Conservation (phyloP, 2,888 invertebrate species). For the Lasioglossum figueresi region DNA sequence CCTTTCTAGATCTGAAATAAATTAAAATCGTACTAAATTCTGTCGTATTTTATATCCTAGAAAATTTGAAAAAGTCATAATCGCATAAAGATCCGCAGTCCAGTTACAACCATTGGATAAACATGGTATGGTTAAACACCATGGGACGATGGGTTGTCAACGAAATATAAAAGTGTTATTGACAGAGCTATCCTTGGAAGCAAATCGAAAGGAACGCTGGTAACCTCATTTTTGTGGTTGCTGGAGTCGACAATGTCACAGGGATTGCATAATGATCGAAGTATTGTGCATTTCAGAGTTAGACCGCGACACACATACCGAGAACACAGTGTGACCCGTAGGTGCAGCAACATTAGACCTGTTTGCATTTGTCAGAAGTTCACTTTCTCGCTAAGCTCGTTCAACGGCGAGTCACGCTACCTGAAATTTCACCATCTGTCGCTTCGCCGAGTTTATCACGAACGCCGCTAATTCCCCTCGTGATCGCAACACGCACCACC, state of each 20-base stretch:
- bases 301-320: background rate
- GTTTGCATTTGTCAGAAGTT: constrained; percentile 24
- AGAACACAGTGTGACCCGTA: background rate
- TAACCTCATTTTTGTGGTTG: background rate
- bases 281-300: background rate
- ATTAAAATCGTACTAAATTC: too few species aligned
- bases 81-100: too few species aligned
- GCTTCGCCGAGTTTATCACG: constrained; percentile 40
- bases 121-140: too few species aligned
- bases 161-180: background rate
- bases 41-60: too few species aligned
- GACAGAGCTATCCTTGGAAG: background rate
- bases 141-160: too few species aligned
- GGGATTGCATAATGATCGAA: background rate
- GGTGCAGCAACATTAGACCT: background rate
- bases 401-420: constrained; percentile 47
- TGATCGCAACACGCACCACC: constrained; percentile 30
- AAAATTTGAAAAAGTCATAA: too few species aligned
- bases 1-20: too few species aligned
- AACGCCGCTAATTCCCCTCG: constrained; percentile 38
- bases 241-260: background rate
- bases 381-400: constrained; percentile 30
- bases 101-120: too few species aligned
- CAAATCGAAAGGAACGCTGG: background rate
- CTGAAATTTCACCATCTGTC: constrained; percentile 55